phyloP scores from a whole-genome alignment of 2,797 vertebrate genomes.

The Pygocentrus nattereri region DNA sequence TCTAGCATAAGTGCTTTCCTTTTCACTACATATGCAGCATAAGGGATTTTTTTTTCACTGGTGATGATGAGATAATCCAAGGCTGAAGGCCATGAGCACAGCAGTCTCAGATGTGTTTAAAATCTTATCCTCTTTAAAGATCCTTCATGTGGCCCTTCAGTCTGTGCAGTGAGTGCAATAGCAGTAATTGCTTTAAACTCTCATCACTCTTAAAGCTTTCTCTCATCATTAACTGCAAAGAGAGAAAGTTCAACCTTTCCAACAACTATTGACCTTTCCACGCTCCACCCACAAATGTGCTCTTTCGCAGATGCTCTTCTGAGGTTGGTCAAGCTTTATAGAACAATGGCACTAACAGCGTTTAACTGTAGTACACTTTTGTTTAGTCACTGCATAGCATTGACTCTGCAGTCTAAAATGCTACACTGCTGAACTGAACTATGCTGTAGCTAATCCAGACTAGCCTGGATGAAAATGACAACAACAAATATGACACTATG shows the following conservation, averaged over 20 bases:
- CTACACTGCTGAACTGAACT: no score
- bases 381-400: no score
- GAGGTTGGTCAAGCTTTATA: not conserved
- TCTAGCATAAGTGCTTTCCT: conserved; percentile 4
- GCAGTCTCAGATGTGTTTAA: conserved; percentile 65
- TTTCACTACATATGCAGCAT: conserved; percentile 39
- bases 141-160: conserved; percentile 65
- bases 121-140: conserved; percentile 63
- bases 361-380: not conserved
- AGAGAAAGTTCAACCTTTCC: conserved; percentile 8
- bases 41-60: conserved; percentile 41
- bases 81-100: conserved; percentile 44
- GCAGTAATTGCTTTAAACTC: conserved; percentile 57
- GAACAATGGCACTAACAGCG: not conserved
- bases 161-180: conserved; percentile 50
- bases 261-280: not conserved
- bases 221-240: conserved; percentile 38
- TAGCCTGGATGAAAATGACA: no score
- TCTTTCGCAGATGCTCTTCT: not conserved
- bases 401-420: no score
- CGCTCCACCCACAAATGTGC: not conserved
- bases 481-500: no score
- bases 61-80: conserved; percentile 52
- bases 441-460: no score
- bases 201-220: conserved; percentile 23